These are phyloP conservation scores for Actias luna DNA, from an alignment of 2,888 invertebrate genomes.

Conservation along the genomic window DNA sequence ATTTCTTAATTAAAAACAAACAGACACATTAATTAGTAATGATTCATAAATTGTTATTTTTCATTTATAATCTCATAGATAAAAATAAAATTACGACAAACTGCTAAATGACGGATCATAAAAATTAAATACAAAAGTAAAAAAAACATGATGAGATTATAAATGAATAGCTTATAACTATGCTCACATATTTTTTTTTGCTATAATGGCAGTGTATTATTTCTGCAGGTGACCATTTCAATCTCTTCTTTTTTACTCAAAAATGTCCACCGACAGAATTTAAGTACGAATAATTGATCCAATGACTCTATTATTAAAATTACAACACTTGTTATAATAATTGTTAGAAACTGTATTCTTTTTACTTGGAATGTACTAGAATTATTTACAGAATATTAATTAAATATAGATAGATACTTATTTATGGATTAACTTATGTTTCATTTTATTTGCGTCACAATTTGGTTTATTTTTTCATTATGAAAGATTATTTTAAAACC, in stretches of 20 bases:
- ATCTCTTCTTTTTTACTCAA: conserved; percentile 27
- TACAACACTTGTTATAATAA: conserved; percentile 25
- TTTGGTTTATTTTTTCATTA: background rate
- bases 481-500: background rate
- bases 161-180: conserved; percentile 13
- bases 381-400: conserved; percentile 34
- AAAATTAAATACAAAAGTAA: background rate
- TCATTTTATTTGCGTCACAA: background rate
- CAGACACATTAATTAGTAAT: background rate
- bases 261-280: conserved; percentile 60
- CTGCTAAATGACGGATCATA: background rate
- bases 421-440: background rate
- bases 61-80: conserved; percentile 16
- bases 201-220: conserved; percentile 65
- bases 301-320: conserved; percentile 44
- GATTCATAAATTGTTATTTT: background rate
- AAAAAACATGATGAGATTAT: conserved; percentile 5
- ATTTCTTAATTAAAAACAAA: conserved; percentile 9
- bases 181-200: conserved; percentile 17
- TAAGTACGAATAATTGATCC: conserved; percentile 77
- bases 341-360: conserved; percentile 25
- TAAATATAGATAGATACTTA: background rate
- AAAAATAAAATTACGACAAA: background rate
- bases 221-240: conserved; percentile 52
- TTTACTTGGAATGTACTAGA: conserved; percentile 49